These are phyloP conservation scores for Exaiptasia diaphana DNA, from an alignment of 64 coral and sea anemone species.

Conservation along the genomic window DNA sequence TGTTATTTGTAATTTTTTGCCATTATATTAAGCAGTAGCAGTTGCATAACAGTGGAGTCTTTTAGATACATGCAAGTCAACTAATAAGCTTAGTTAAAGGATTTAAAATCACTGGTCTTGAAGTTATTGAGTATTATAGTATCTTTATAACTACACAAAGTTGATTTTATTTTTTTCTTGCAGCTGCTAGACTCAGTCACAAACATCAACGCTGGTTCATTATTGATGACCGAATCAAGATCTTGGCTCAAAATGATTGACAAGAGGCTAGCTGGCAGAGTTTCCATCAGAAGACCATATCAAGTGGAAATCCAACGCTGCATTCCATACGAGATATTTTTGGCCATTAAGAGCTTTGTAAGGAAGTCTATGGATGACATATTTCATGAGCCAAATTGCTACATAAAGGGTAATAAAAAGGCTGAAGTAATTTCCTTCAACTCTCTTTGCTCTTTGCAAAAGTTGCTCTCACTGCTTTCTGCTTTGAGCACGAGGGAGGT, in stretches of 20 bases:
- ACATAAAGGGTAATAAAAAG: constrained; percentile 9
- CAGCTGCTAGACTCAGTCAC: not conserved
- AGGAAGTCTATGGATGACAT: not conserved
- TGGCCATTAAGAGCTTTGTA: not conserved
- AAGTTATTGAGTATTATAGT: too few species aligned
- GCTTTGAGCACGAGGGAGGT: constrained; percentile 18
- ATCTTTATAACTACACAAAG: too few species aligned
- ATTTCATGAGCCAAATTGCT: constrained; percentile 8
- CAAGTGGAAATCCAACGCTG: constrained; percentile 2
- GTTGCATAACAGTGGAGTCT: too few species aligned
- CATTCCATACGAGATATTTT: constrained; percentile 29
- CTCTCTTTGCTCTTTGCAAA: constrained; percentile 19
- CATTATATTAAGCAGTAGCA: too few species aligned
- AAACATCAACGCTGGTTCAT: not conserved
- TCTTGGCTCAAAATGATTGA: constrained; percentile 19
- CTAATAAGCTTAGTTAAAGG: too few species aligned
- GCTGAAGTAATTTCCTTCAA: constrained; percentile 43
- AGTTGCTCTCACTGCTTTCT: constrained; percentile 35
- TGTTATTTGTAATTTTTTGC: too few species aligned
- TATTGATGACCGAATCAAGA: not conserved
- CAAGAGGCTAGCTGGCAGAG: constrained; percentile 21
- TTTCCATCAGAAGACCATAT: constrained; percentile 19
- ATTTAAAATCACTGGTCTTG: too few species aligned
- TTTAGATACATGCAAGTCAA: too few species aligned
- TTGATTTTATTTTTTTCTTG: not conserved